These are phyloP conservation scores for Drosophila jambulina DNA, from an alignment of 1,140 invertebrate genomes.

Conservation along the genomic window DNA sequence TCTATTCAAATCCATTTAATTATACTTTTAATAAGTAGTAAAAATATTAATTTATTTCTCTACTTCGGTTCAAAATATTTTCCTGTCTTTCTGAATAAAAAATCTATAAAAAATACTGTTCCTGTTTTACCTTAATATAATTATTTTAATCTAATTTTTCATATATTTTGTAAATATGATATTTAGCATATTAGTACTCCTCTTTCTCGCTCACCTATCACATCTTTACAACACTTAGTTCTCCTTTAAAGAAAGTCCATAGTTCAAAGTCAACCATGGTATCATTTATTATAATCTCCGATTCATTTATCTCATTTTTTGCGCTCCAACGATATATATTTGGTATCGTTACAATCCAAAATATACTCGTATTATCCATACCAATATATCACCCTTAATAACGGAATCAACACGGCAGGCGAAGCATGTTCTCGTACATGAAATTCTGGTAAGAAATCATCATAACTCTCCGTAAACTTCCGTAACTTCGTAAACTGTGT, in stretches of 20 bases:
- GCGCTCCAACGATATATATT: conserved; percentile 47
- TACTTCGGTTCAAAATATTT: neutral
- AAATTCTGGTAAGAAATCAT: conserved; percentile 91
- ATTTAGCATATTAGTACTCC: neutral
- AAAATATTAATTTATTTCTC: neutral
- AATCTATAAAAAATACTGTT: neutral
- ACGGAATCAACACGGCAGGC: conserved; percentile 86
- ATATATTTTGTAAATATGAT: neutral
- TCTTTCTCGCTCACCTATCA: neutral
- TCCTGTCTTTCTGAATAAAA: neutral
- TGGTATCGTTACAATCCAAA: conserved; percentile 29
- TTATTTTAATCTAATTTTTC: neutral
- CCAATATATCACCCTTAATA: conserved; percentile 17
- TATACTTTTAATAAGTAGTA: neutral
- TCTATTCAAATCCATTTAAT: neutral
- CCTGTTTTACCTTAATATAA: neutral
- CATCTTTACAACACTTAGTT: neutral
- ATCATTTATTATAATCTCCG: conserved; percentile 53
- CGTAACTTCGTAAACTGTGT: conserved; percentile 38
- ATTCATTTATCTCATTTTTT: conserved; percentile 74
- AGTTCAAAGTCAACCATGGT: conserved; percentile 14
- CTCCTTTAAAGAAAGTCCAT: neutral
- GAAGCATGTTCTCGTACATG: conserved; percentile 93
- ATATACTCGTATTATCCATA: conserved; percentile 18
- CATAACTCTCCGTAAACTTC: conserved; percentile 29